Base-by-base conservation (phyloP, 2,888 invertebrate species). In the Agrotis ipsilon region DNA sequence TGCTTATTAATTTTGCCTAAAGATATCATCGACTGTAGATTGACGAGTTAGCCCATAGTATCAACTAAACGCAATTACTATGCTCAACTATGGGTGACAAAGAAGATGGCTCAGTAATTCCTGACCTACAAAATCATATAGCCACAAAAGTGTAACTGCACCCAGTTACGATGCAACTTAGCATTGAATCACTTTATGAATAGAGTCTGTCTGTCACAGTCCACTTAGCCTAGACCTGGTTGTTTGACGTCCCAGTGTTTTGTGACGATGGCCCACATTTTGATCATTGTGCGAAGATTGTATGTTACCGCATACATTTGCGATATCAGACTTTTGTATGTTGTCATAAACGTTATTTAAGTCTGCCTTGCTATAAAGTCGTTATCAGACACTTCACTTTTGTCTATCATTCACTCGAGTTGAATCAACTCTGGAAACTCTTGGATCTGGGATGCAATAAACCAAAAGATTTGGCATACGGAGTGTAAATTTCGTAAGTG, bases 181-280 rank as follows among this genome's bases (percentile, higher is more conserved):
- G 52, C 45, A 70, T 66, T 58, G 65, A 66, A 60, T 76, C 63
- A 55, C 48, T 48, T 7, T 54, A 68, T 77, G 57, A 65, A 77
- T 72, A 54, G 51, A 62, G 67, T 65, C 21, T 61, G 54, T 72
- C 49, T 52, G 73, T 78, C 64, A 73, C 62, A 63, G 52, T 59
- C 62, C 61, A 77, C 14, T 73, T 62, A 73, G 24, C 68, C 67
- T 75, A 79, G 78, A 78, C 71, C 65, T 27, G 49, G 43, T 55
- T 78, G 51, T 39, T 9, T 39, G 39, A 39, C 39, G 39, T 39
- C 39, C 39, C 46, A 63, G 61, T 65, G 58, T 77, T 77, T 77
- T 48, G 75, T 72, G 72, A 60, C 72, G 51, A 48, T 46, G 77
- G 27, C 68, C 58, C 51, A 67, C 67, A 76, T 72, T n/a, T 63